Conservation (phyloP, 2,888 invertebrate genomes). For the Eupithecia vulgata region DNA sequence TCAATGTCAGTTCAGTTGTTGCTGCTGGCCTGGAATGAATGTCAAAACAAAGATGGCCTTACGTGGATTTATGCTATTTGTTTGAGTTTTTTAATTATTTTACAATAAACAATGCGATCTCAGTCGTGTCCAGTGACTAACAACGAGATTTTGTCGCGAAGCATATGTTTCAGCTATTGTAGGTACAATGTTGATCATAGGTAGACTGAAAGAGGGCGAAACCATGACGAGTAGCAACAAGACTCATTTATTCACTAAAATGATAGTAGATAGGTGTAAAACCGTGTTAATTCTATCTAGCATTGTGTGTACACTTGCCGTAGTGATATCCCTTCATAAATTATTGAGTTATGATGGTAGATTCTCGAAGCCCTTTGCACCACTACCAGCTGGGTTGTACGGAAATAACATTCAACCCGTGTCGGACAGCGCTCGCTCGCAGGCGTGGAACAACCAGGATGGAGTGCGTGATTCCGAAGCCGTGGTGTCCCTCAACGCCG, state of each 20-base stretch:
- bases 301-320: slow-evolving; percentile 73
- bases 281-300: slow-evolving; percentile 75
- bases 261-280: slow-evolving; percentile 75
- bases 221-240: slow-evolving; percentile 68
- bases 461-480: slow-evolving; percentile 86
- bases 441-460: slow-evolving; percentile 53
- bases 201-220: slow-evolving; percentile 63
- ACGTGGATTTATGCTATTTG: slow-evolving; percentile 78
- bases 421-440: slow-evolving; percentile 52
- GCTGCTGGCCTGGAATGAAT: slow-evolving; percentile 12
- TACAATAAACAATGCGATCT: slow-evolving; percentile 71
- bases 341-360: slow-evolving; percentile 70
- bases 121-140: slow-evolving; percentile 60
- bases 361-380: slow-evolving; percentile 72
- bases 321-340: slow-evolving; percentile 72
- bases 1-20: no score
- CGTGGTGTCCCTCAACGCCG: slow-evolving; percentile 92
- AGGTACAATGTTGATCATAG: slow-evolving; percentile 74
- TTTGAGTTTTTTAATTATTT: slow-evolving; percentile 67
- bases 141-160: slow-evolving; percentile 58
- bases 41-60: slow-evolving; percentile 59
- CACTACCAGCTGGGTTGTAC: slow-evolving; percentile 73
- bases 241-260: slow-evolving; percentile 65
- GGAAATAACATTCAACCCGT: slow-evolving; percentile 72
- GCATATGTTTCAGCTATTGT: slow-evolving; percentile 51